These are phyloP conservation scores for Myocastor coypus DNA, from an alignment of 2,113 vertebrate genomes.

Conservation along the genomic window DNA sequence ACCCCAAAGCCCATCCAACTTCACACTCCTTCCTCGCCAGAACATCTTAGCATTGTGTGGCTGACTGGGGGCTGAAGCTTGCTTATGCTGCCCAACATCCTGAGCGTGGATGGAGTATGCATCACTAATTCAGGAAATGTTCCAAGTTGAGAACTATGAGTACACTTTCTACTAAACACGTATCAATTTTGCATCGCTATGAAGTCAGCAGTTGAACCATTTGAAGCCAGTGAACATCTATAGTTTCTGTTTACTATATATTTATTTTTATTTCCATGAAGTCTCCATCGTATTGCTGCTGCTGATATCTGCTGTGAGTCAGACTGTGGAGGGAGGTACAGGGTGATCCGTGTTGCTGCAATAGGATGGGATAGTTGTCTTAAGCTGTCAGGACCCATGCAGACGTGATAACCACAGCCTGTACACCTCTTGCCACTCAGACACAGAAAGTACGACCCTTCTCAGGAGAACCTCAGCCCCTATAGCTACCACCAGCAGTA, in stretches of 20 bases:
- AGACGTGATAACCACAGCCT: not conserved
- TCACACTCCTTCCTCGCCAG: not conserved
- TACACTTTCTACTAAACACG: not conserved
- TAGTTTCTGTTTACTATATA: conserved; percentile 73
- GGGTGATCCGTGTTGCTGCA: not conserved
- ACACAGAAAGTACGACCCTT: not conserved
- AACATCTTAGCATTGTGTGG: not conserved
- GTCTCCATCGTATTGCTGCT: conserved; percentile 48
- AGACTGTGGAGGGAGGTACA: not conserved
- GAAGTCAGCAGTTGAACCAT: not conserved
- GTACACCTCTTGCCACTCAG: not conserved
- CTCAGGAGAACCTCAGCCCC: not conserved
- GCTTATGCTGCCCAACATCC: not conserved
- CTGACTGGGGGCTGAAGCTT: not conserved
- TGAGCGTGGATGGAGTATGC: not conserved
- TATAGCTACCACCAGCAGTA: not conserved
- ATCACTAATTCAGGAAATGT: not conserved
- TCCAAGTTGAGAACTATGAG: not conserved
- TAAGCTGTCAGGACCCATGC: conserved; percentile 25
- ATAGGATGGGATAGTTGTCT: not conserved
- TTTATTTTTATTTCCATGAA: conserved; percentile 76
- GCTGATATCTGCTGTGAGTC: conserved; percentile 68
- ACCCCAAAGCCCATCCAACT: not conserved
- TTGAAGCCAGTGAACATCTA: not conserved
- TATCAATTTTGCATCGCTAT: not conserved